Base-by-base conservation (phyloP, 2,888 invertebrate species). In the Pycnomerus fuliginosus region DNA sequence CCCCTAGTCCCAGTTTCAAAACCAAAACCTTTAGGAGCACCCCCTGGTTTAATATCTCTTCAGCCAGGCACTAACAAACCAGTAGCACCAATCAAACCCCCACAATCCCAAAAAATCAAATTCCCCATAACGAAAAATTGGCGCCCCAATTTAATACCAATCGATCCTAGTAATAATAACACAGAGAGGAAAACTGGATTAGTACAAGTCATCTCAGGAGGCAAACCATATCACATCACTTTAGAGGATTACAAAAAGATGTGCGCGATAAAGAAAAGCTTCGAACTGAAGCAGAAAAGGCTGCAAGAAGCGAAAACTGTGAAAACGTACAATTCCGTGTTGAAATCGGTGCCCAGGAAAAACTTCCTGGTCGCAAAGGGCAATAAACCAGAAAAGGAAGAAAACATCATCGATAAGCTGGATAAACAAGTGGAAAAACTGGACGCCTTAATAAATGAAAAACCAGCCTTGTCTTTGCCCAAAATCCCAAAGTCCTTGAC, bases 401-500 rank as follows among this genome's bases (percentile, higher is more conserved):
- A 70, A 39, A 67, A 58, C 37, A 67, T 64, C 39, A 57, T 76
- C 27, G 76, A 76, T 40, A 73, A 65, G 32, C 60, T 76, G 8
- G 76, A 76, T 51, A 72, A 69, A 44, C 75, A 75, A 44, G 74
- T 76, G 34, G 73, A 74, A 46, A 68, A 72, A 56, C 54, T 74
- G 31, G 70, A 69, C 22, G 64, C 69, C 3, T 70, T 67, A 50
- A 51, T 68, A 15, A 57, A 56, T 34, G 64, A 65, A 36, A 70
- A 68, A 32, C 61, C 69, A 38, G 68, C 75, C 38, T 68, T 77
- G 66, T 72, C 81, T 37, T 74, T 89, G 75, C 87, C 88, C 32
- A 87, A 86, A 71, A 87, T 89, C 65, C 90, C 90, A 16, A 87
- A 85, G 68, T 86, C 87, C 1, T 68, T 90, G 54, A 89, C 89